A percentile compares a stretch with the other conserved stretches of the same genome.
Evolutionary conservation across 2,888 invertebrate species (phyloP).

Genomic region (Schrankia costaestrigalis): DNA sequence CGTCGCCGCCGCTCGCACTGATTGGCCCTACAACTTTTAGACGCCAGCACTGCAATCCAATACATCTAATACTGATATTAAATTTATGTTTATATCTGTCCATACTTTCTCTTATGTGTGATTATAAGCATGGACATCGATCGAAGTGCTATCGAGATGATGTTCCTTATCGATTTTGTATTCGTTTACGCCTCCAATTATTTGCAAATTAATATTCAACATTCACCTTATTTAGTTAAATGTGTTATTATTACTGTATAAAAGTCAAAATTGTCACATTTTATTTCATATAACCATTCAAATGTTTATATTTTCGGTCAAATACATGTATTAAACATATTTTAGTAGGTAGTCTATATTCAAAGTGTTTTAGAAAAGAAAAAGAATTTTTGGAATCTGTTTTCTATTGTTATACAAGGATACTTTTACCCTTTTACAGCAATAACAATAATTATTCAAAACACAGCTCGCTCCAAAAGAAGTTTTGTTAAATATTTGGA

Average conservation of each 20-base stretch:
- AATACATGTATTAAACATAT: too few species aligned
- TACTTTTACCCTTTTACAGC: too few species aligned
- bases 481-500: conserved; percentile 33
- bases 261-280: too few species aligned
- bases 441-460: too few species aligned
- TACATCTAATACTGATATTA: conserved; percentile 77
- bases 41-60: conserved; percentile 68
- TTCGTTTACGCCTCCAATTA: conserved; percentile 57
- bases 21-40: conserved; percentile 66
- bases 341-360: too few species aligned
- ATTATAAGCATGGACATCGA: conserved; percentile 63
- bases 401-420: too few species aligned
- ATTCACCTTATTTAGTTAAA: too few species aligned
- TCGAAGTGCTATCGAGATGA: conserved; percentile 55
- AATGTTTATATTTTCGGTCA: too few species aligned
- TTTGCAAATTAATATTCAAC: too few species aligned
- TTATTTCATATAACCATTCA: too few species aligned
- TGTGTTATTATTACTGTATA: too few species aligned
- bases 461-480: conserved; percentile 18
- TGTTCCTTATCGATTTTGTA: conserved; percentile 54
- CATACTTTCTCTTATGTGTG: conserved; percentile 69
- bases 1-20: conserved; percentile 44
- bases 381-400: too few species aligned
- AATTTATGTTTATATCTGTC: conserved; percentile 64
- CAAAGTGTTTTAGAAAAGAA: conserved; percentile 9